Conservation (phyloP, 2,888 invertebrate species). For the Andrena bucephala region DNA sequence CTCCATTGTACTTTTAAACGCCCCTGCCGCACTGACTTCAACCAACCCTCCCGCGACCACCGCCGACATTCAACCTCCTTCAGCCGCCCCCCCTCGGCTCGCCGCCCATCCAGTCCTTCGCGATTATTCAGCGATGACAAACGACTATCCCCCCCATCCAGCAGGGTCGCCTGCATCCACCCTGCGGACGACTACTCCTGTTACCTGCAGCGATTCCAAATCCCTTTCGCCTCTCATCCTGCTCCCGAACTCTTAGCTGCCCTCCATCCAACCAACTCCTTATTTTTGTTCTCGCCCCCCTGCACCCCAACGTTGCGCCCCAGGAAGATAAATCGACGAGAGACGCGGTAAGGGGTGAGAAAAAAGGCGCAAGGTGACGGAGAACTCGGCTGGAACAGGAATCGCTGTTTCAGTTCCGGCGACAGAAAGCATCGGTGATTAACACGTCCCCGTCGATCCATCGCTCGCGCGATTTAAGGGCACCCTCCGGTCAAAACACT, state of each 20-base stretch:
- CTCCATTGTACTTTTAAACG: constrained; percentile 81
- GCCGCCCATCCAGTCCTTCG: constrained; percentile 62
- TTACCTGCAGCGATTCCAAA: constrained; percentile 66
- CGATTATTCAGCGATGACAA: constrained; percentile 82
- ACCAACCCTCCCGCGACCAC: constrained; percentile 27
- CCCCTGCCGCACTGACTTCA: constrained; percentile 63
- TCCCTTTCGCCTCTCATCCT: not conserved
- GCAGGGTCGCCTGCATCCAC: constrained; percentile 61
- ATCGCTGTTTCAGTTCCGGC: constrained; percentile 27
- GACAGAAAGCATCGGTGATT: constrained; percentile 51
- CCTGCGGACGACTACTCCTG: constrained; percentile 18
- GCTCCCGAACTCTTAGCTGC: constrained; percentile 10
- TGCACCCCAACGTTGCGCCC: constrained; percentile 57
- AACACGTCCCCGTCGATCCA: constrained; percentile 1
- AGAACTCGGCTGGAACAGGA: constrained; percentile 8
- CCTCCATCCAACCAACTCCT: constrained; percentile 34
- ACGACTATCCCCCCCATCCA: constrained; percentile 75
- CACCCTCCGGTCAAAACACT: too few species aligned
- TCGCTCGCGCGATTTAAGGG: not conserved
- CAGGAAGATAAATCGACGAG: constrained; percentile 65
- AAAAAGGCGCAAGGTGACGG: not conserved
- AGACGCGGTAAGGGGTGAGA: constrained; percentile 11
- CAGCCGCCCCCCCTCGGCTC: constrained; percentile 19
- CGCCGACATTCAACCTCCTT: constrained; percentile 56
- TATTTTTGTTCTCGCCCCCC: constrained; percentile 58